These are phyloP conservation scores for Phainopepla nitens DNA, from an alignment of 2,113 vertebrate genomes.

Conservation along the genomic window DNA sequence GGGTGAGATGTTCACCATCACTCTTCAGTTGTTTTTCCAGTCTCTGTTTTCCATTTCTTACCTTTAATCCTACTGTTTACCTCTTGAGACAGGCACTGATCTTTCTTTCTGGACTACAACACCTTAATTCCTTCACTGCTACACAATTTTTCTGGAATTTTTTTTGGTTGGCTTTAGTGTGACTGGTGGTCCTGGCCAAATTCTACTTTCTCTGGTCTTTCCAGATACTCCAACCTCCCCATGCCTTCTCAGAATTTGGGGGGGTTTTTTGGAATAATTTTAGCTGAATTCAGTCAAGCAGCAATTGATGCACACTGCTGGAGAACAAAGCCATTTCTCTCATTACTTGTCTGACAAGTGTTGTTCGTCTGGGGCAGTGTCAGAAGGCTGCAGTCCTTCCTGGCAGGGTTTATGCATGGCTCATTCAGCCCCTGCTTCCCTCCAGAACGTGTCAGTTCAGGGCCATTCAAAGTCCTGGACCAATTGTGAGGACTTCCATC, in stretches of 20 bases:
- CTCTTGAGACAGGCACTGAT: not conserved
- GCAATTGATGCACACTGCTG: not conserved
- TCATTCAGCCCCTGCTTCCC: not conserved
- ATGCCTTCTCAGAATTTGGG: not conserved
- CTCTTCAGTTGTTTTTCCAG: not conserved
- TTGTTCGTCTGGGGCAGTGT: not conserved
- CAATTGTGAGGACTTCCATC: not conserved
- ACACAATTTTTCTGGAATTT: not conserved
- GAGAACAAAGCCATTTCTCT: not conserved
- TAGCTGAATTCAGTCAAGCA: not conserved
- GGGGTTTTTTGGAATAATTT: not conserved
- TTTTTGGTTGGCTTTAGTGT: not conserved
- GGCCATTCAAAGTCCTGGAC: not conserved
- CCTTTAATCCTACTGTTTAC: not conserved
- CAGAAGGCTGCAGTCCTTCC: not conserved
- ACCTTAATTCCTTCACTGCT: not conserved
- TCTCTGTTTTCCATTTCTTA: not conserved
- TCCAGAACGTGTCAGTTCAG: not conserved
- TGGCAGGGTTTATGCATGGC: not conserved
- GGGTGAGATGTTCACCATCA: not conserved
- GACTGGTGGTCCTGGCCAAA: not conserved
- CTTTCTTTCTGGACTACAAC: not conserved
- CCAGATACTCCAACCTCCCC: not conserved
- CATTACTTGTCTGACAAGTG: not conserved
- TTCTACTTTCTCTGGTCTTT: not conserved